phyloP scores from a whole-genome alignment of 2,888 invertebrate species.

The Willowsia nigromaculata region DNA sequence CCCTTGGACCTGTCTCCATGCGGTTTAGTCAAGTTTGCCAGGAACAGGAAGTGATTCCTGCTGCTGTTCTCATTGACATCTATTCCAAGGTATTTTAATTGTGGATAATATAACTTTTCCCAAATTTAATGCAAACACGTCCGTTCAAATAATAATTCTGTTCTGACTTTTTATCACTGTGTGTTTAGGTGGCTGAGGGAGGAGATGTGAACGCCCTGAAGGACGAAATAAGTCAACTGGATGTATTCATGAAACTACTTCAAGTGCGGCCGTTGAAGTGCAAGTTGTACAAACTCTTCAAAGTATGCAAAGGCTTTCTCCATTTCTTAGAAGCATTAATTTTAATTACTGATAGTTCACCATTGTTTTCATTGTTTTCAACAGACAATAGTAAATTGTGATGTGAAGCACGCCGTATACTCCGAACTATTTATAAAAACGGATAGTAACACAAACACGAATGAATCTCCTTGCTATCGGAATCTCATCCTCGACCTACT shows the following conservation, averaged over 20 bases:
- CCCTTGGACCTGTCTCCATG: neutral
- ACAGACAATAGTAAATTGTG: neutral
- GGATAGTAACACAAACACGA: neutral
- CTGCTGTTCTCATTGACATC: constrained; percentile 51
- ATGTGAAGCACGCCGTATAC: neutral
- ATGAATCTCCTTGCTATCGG: neutral
- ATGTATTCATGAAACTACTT: constrained; percentile 52
- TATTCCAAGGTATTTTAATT: constrained; percentile 39
- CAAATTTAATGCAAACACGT: too few species aligned
- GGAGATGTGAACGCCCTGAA: constrained; percentile 3
- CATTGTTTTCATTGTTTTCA: neutral
- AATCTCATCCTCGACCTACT: constrained; percentile 17
- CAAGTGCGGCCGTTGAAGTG: constrained; percentile 31
- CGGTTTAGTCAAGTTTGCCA: constrained; percentile 3
- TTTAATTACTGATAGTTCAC: neutral
- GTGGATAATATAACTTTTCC: neutral
- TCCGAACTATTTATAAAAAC: neutral
- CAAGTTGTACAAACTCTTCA: constrained; percentile 55
- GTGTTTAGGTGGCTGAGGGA: constrained; percentile 36
- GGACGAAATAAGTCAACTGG: constrained; percentile 25
- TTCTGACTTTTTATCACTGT: neutral
- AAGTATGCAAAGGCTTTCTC: constrained; percentile 17
- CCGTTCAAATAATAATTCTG: neutral
- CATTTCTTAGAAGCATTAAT: neutral
- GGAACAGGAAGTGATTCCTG: constrained; percentile 52